phyloP scores from a whole-genome alignment of 2,113 vertebrate species.

The Promerops cafer region DNA sequence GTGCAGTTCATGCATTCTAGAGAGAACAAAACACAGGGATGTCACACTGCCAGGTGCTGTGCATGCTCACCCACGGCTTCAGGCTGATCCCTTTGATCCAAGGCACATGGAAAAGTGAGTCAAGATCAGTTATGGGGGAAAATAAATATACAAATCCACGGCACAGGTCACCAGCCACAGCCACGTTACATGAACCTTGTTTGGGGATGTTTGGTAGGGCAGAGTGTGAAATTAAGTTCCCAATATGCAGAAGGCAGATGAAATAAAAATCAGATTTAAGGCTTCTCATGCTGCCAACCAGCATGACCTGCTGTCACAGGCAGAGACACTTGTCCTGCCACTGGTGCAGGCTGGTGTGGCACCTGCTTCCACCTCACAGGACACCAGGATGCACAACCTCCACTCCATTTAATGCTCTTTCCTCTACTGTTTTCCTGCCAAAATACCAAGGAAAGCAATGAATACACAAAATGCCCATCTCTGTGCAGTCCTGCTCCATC shows the following conservation, averaged over 20 bases:
- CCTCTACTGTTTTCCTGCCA: not conserved
- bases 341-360: not conserved
- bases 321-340: not conserved
- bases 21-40: not conserved
- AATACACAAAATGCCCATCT: not conserved
- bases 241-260: not conserved
- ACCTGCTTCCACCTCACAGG: not conserved
- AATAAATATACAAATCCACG: not conserved
- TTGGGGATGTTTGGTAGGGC: not conserved
- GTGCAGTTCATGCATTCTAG: slow-evolving; percentile 95
- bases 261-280: not conserved
- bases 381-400: not conserved
- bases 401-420: not conserved
- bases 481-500: not conserved
- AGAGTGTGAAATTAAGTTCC: not conserved
- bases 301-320: not conserved
- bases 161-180: not conserved
- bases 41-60: not conserved
- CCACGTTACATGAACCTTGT: rapidly evolving
- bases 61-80: not conserved
- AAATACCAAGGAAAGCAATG: not conserved
- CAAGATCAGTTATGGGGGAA: not conserved
- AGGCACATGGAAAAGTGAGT: not conserved
- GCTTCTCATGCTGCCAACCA: not conserved
- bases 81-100: not conserved